A percentile compares a stretch with the other conserved stretches of the same genome.
These are phyloP conservation scores for Odocoileus virginianus DNA, from an alignment of 2,113 vertebrate species.

Conservation along the genomic window DNA sequence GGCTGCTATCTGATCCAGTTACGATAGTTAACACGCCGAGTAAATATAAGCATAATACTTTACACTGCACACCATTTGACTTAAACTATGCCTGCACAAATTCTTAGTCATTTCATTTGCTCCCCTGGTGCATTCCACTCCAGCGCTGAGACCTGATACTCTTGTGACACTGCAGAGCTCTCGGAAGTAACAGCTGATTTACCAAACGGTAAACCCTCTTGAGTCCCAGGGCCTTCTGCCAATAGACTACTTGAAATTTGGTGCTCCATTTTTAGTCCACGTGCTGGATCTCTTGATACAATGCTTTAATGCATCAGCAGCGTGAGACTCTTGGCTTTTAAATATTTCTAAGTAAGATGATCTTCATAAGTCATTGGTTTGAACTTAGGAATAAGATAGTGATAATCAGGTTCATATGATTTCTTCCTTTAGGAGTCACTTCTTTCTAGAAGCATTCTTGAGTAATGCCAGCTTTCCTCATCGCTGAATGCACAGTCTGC, in stretches of 20 bases:
- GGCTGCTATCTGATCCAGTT: neutral
- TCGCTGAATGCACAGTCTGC: rapidly evolving
- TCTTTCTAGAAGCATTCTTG: neutral
- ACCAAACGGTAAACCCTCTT: slow-evolving; percentile 54
- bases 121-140: slow-evolving; percentile 47
- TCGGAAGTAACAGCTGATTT: slow-evolving; percentile 73
- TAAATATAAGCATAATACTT: slow-evolving; percentile 17
- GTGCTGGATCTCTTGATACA: slow-evolving; percentile 12
- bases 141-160: slow-evolving; percentile 27
- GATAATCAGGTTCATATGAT: neutral
- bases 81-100: slow-evolving; percentile 23
- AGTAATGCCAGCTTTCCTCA: neutral
- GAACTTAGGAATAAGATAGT: slow-evolving; percentile 13
- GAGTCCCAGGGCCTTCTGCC: slow-evolving; percentile 50
- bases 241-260: slow-evolving; percentile 52
- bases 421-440: neutral
- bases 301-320: neutral
- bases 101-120: slow-evolving; percentile 41
- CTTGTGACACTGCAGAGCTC: slow-evolving; percentile 42
- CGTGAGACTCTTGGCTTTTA: neutral
- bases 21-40: neutral
- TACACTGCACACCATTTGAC: neutral
- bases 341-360: slow-evolving; percentile 40
- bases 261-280: slow-evolving; percentile 57
- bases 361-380: neutral